Percentiles rank a stretch among this genome's conserved stretches.
phyloP scores from a whole-genome alignment of 2,113 vertebrate species.

The Poicephalus gulielmi region DNA sequence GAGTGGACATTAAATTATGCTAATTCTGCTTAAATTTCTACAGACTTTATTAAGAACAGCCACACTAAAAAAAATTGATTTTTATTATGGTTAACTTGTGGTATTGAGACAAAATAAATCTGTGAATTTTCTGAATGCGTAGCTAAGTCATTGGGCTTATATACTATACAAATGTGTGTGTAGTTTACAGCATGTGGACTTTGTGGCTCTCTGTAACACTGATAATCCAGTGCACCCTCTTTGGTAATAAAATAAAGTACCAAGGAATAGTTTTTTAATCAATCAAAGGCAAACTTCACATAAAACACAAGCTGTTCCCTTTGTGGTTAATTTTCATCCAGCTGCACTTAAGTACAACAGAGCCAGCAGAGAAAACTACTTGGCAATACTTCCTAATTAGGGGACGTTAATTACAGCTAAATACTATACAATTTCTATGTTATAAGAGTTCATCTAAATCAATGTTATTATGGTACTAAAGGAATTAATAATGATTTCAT shows the following conservation, averaged over 20 bases:
- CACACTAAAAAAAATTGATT: not conserved
- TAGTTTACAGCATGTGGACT: conserved; percentile 22
- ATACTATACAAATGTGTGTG: not conserved
- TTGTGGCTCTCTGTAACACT: conserved; percentile 27
- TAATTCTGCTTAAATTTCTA: conserved; percentile 36
- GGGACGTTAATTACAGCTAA: conserved; percentile 79
- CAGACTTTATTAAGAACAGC: not conserved
- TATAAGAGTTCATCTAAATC: conserved; percentile 78
- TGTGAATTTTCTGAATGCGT: not conserved
- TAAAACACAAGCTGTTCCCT: conserved; percentile 79
- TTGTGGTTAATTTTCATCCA: conserved; percentile 81
- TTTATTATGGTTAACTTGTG: not conserved
- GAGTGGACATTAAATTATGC: conserved; percentile 51
- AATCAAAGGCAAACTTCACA: conserved; percentile 75
- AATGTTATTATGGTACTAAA: conserved; percentile 75
- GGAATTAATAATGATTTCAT: conserved; percentile 79
- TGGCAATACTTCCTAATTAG: conserved; percentile 79
- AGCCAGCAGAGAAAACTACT: conserved; percentile 77
- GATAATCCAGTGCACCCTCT: conserved; percentile 55
- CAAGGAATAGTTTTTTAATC: conserved; percentile 74
- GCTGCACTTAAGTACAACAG: conserved; percentile 75
- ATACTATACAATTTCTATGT: conserved; percentile 74
- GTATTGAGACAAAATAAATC: conserved; percentile 22
- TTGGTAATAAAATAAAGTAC: conserved; percentile 68
- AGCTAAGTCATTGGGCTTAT: not conserved